A percentile compares a stretch with the other conserved stretches of the same genome.
phyloP scores from a whole-genome alignment of 2,797 vertebrate genomes.

The Lycodopsis pacificus region DNA sequence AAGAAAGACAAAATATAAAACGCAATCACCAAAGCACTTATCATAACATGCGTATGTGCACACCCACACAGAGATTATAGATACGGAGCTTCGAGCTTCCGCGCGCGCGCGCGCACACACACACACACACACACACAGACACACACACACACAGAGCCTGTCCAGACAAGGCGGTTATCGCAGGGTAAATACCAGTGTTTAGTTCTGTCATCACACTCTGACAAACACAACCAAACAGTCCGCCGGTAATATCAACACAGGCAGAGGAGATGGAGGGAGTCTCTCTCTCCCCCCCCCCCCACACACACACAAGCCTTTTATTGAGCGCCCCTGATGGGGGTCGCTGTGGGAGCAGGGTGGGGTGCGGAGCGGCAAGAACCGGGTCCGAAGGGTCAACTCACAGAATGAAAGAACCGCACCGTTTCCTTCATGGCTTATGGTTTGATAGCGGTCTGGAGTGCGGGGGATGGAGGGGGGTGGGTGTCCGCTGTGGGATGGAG shows the following conservation, averaged over 20 bases:
- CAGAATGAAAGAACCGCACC: constrained; percentile 23
- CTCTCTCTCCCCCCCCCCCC: neutral
- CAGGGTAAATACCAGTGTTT: constrained; percentile 74
- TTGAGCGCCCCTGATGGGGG: constrained; percentile 44
- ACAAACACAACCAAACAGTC: constrained; percentile 80
- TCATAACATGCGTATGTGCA: constrained; percentile 33
- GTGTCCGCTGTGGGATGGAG: constrained; percentile 56
- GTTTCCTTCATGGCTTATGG: constrained; percentile 34
- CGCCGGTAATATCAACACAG: constrained; percentile 75
- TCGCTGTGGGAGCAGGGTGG: constrained; percentile 19
- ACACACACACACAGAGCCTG: constrained; percentile 52
- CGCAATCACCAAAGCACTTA: constrained; percentile 38
- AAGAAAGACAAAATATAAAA: constrained; percentile 30
- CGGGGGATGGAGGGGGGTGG: constrained; percentile 49
- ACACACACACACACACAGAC: constrained; percentile 46
- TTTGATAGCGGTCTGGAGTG: constrained; percentile 55
- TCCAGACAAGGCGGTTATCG: constrained; percentile 73
- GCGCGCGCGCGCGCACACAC: constrained; percentile 12
- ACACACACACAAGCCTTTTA: constrained; percentile 31
- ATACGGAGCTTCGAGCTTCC: constrained; percentile 31
- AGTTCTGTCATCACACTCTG: constrained; percentile 74
- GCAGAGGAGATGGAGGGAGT: constrained; percentile 19
- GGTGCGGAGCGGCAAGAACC: constrained; percentile 11
- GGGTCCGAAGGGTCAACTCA: constrained; percentile 26
- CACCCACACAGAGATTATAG: constrained; percentile 39